Percentiles rank a stretch among this genome's conserved stretches.
phyloP scores from a whole-genome alignment of 2,888 invertebrate species.

The Nomada ferruginata region DNA sequence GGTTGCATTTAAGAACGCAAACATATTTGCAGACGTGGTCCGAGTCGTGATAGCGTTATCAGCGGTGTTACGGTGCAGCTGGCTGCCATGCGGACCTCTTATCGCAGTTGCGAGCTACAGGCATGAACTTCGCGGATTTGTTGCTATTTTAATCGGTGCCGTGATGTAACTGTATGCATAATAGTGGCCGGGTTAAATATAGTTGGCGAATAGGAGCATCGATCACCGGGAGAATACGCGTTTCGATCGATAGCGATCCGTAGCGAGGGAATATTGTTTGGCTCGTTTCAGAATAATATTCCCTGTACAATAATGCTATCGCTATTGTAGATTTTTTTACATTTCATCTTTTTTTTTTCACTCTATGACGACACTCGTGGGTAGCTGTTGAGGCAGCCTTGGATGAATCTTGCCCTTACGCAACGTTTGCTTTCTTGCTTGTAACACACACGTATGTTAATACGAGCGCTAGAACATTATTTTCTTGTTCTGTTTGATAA shows the following conservation, averaged over 20 bases:
- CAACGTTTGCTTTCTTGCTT: background rate
- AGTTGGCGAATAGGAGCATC: constrained; percentile 33
- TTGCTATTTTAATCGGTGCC: constrained; percentile 67
- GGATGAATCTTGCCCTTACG: no score
- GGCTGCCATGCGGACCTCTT: constrained; percentile 43
- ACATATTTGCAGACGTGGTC: constrained; percentile 66
- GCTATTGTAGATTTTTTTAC: no score
- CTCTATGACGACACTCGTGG: no score
- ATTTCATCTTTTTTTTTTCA: no score
- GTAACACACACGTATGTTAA: no score
- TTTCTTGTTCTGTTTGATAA: no score
- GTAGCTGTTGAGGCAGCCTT: no score
- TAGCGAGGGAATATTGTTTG: background rate
- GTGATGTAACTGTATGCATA: constrained; percentile 69
- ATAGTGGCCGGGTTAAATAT: constrained; percentile 64
- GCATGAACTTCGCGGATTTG: constrained; percentile 60
- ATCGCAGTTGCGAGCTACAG: constrained; percentile 27
- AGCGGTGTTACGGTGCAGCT: constrained; percentile 63
- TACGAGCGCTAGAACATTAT: no score
- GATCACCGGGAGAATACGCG: constrained; percentile 7
- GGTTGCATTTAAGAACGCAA: constrained; percentile 49
- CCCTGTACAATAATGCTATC: no score
- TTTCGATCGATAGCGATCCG: background rate
- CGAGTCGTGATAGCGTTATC: constrained; percentile 65
- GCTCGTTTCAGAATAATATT: background rate